Percentiles rank a stretch among this genome's conserved stretches.
phyloP scores from a whole-genome alignment of 2,113 vertebrate genomes.

The Potamarius usumacintae region DNA sequence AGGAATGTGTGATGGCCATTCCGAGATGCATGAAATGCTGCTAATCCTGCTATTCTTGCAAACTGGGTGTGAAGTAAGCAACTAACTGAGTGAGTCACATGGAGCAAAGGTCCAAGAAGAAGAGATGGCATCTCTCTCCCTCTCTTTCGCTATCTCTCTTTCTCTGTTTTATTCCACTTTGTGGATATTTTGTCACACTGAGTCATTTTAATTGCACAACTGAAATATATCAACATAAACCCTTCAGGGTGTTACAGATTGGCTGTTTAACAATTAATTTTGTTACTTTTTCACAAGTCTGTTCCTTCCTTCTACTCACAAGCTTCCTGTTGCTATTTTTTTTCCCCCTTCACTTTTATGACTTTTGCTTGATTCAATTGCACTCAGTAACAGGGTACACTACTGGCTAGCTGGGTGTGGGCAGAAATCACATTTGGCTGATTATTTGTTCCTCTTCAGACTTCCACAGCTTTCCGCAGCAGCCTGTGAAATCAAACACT shows the following conservation, averaged over 20 bases:
- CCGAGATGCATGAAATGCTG: slow-evolving; percentile 41
- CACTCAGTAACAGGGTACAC: slow-evolving; percentile 51
- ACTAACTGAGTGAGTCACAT: slow-evolving; percentile 47
- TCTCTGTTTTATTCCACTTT: slow-evolving; percentile 12
- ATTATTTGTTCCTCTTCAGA: slow-evolving; percentile 51
- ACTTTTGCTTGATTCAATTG: slow-evolving; percentile 44
- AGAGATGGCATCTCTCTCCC: background rate
- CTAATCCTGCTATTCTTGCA: slow-evolving; percentile 38
- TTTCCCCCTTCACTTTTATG: slow-evolving; percentile 21
- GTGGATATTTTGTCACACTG: slow-evolving; percentile 7
- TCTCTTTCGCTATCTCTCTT: background rate
- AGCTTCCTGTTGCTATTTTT: background rate
- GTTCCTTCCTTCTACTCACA: background rate
- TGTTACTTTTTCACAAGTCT: background rate
- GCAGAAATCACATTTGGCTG: slow-evolving; percentile 53
- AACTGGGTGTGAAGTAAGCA: slow-evolving; percentile 52
- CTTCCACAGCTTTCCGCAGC: slow-evolving; percentile 32
- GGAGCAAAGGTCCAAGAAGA: slow-evolving; percentile 23
- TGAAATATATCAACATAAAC: slow-evolving; percentile 21
- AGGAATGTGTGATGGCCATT: slow-evolving; percentile 44
- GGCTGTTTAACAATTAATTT: background rate
- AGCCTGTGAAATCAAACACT: slow-evolving; percentile 36
- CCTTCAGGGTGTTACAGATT: background rate
- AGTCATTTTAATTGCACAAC: background rate
- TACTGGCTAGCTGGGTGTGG: slow-evolving; percentile 48